phyloP scores from a whole-genome alignment of 2,797 vertebrate species.

The Rhinogobio ventralis region DNA sequence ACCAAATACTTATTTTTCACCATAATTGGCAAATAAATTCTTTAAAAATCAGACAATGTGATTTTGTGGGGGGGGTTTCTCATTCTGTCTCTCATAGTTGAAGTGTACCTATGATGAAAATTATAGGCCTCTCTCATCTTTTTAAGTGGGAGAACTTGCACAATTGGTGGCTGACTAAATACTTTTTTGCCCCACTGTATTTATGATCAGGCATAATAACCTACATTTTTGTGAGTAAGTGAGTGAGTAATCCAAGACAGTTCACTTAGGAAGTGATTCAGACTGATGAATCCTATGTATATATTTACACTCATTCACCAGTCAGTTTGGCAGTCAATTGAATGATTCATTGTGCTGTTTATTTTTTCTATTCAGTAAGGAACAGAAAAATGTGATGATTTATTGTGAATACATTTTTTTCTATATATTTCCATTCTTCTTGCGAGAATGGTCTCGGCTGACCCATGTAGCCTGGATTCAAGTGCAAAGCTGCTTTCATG shows the following conservation, averaged over 20 bases:
- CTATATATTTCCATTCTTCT: not conserved
- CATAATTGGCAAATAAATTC: too few species aligned
- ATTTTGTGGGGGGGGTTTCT: too few species aligned
- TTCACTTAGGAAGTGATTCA: not conserved
- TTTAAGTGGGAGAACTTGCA: too few species aligned
- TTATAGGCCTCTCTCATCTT: too few species aligned
- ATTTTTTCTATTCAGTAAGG: not conserved
- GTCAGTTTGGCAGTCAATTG: not conserved
- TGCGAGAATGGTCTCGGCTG: not conserved
- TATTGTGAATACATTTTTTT: not conserved
- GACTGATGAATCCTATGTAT: not conserved
- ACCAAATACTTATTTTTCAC: too few species aligned
- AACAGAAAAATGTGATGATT: not conserved
- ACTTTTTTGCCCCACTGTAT: too few species aligned
- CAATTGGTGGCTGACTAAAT: too few species aligned
- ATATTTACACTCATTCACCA: not conserved
- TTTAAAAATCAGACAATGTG: too few species aligned
- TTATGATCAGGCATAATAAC: not conserved
- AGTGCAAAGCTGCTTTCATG: constrained; percentile 34
- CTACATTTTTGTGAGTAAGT: not conserved
- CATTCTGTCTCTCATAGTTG: too few species aligned
- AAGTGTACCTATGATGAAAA: too few species aligned
- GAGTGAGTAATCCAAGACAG: not conserved
- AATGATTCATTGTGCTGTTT: not conserved
- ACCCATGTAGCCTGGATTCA: constrained; percentile 16